A percentile compares a stretch with the other conserved stretches of the same genome.
phyloP scores from a whole-genome alignment of 2,113 vertebrate genomes.

The Junco hyemalis region DNA sequence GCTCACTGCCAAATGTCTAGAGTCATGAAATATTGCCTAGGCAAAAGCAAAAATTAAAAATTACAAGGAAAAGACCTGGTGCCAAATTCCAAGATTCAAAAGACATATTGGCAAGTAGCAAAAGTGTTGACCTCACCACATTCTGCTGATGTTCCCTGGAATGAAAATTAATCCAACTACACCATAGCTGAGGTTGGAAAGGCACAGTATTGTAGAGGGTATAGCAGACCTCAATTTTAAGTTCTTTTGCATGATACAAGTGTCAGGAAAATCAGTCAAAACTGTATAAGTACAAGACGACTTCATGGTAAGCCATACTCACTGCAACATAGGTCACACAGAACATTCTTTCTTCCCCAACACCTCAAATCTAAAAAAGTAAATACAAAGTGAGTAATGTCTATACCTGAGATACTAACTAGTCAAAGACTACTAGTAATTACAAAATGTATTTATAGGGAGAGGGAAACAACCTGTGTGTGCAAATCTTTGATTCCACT shows the following conservation, averaged over 20 bases:
- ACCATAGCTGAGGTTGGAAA: background rate
- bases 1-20: background rate
- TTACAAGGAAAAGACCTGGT: background rate
- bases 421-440: background rate
- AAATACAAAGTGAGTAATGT: background rate
- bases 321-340: background rate
- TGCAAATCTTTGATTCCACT: background rate
- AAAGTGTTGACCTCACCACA: background rate
- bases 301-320: background rate
- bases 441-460: background rate
- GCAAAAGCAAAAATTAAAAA: slow-evolving; percentile 8
- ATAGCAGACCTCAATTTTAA: background rate
- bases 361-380: background rate
- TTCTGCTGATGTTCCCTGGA: background rate
- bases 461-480: background rate
- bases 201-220: background rate
- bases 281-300: background rate
- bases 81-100: background rate
- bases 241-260: background rate
- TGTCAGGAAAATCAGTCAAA: background rate
- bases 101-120: background rate
- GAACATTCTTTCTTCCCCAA: background rate
- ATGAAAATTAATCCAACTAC: background rate
- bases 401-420: background rate
- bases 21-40: background rate